Conservation (phyloP, 2,113 vertebrate genomes). For the Lamprologus speciosus region DNA sequence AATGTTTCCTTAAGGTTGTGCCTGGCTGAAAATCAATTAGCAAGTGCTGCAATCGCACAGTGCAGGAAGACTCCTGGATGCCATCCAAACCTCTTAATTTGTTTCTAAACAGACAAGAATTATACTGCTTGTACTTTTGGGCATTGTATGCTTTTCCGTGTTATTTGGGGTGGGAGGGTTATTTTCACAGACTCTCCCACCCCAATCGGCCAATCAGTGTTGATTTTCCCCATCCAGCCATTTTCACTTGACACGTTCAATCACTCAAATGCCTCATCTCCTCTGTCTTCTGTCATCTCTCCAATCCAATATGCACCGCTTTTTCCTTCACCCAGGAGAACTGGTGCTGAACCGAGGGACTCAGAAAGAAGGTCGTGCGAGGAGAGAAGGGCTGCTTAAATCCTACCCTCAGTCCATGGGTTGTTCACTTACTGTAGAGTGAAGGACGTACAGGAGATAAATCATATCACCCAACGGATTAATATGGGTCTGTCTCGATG, state of each 20-base stretch:
- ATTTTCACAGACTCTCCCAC: not conserved
- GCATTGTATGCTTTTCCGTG: not conserved
- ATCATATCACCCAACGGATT: constrained; percentile 56
- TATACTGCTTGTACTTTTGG: not conserved
- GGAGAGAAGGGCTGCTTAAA: constrained; percentile 18
- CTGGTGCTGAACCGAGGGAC: not conserved
- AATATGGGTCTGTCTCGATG: constrained; percentile 16
- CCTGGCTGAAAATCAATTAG: constrained; percentile 63
- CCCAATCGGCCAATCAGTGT: not conserved
- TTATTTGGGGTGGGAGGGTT: not conserved
- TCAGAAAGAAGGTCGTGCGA: not conserved
- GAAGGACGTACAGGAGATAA: constrained; percentile 56
- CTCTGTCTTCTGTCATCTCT: not conserved
- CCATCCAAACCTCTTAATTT: constrained; percentile 38
- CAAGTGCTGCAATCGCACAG: constrained; percentile 29
- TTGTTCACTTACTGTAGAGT: constrained; percentile 33
- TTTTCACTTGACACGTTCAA: not conserved
- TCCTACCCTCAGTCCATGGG: constrained; percentile 20
- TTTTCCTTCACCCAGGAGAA: not conserved
- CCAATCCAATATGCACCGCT: not conserved
- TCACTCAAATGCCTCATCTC: not conserved
- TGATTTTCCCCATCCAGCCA: not conserved
- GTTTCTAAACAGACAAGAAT: constrained; percentile 27
- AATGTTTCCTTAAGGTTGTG: constrained; percentile 48
- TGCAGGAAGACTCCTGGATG: constrained; percentile 43